These are phyloP conservation scores for Choloepus hoffmanni DNA, from an alignment of 2,113 vertebrate species.

Conservation along the genomic window DNA sequence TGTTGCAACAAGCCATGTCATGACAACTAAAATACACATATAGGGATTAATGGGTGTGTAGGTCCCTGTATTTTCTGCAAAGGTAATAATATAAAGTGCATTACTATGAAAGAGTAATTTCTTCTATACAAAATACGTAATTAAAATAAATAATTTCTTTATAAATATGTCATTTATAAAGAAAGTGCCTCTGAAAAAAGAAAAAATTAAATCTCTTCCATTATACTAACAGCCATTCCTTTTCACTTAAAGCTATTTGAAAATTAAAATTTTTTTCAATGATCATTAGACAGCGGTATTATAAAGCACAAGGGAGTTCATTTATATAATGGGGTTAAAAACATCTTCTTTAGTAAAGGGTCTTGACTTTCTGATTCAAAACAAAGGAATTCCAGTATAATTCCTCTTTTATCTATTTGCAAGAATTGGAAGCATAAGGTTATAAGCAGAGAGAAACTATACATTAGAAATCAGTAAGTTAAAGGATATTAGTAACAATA, in stretches of 20 bases:
- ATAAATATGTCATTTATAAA: constrained; percentile 2
- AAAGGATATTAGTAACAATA: constrained; percentile 34
- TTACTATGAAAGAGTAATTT: background rate
- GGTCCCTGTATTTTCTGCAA: background rate
- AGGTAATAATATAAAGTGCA: background rate
- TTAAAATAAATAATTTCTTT: constrained; percentile 39
- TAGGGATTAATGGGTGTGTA: background rate
- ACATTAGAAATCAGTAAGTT: constrained; percentile 56
- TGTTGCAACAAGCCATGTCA: background rate
- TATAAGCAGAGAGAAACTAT: constrained; percentile 23
- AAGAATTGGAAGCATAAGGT: background rate
- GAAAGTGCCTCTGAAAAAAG: constrained; percentile 32
- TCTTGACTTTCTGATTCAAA: constrained; percentile 63
- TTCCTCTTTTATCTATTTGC: background rate
- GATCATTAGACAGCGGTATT: background rate
- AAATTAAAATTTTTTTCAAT: constrained; percentile 55
- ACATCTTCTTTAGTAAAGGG: constrained; percentile 63
- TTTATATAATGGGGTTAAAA: constrained; percentile 39
- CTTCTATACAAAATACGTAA: background rate
- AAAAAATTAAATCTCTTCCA: constrained; percentile 46
- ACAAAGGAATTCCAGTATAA: constrained; percentile 44
- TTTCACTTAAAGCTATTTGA: constrained; percentile 64
- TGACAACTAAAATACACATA: background rate
- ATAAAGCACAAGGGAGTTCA: constrained; percentile 52
- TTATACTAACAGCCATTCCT: constrained; percentile 20